These are phyloP conservation scores for Ennomos fuscantarius DNA, from an alignment of 2,888 invertebrate species.

Conservation along the genomic window DNA sequence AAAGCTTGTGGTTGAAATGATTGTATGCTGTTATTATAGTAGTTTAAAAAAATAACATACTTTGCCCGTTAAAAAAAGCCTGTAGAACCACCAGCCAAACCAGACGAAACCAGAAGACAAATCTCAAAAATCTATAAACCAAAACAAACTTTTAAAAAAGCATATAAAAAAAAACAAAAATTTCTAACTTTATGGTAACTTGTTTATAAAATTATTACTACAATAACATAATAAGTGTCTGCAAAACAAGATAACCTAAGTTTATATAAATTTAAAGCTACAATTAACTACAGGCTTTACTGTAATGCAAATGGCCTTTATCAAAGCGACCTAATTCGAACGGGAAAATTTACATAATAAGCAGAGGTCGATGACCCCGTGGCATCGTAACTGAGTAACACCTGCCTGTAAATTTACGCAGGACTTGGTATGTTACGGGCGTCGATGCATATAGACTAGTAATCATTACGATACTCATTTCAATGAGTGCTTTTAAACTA, in stretches of 20 bases:
- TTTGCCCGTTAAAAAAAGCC: too few relatives aligned
- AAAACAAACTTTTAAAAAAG: too few relatives aligned
- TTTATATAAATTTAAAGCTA: constrained; percentile 10
- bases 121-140: too few relatives aligned
- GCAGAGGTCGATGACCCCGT: constrained; percentile 24
- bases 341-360: constrained; percentile 40
- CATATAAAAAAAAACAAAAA: too few relatives aligned
- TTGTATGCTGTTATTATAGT: too few relatives aligned
- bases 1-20: too few relatives aligned
- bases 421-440: constrained; percentile 24
- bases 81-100: too few relatives aligned
- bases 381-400: constrained; percentile 28
- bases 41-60: too few relatives aligned
- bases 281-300: constrained; percentile 22
- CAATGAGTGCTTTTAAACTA: constrained; percentile 3
- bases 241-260: constrained; percentile 11
- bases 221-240: neutral
- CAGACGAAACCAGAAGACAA: too few relatives aligned
- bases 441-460: constrained; percentile 1
- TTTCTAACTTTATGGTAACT: too few relatives aligned
- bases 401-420: constrained; percentile 36
- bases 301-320: constrained; percentile 30
- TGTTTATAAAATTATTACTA: too few relatives aligned
- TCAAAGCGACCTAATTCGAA: constrained; percentile 36
- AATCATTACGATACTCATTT: constrained; percentile 6